Evolutionary conservation across 2,797 vertebrate genomes (phyloP), one percentile per base, ranked within the genome.

Genomic region (Lycodopsis pacificus): DNA sequence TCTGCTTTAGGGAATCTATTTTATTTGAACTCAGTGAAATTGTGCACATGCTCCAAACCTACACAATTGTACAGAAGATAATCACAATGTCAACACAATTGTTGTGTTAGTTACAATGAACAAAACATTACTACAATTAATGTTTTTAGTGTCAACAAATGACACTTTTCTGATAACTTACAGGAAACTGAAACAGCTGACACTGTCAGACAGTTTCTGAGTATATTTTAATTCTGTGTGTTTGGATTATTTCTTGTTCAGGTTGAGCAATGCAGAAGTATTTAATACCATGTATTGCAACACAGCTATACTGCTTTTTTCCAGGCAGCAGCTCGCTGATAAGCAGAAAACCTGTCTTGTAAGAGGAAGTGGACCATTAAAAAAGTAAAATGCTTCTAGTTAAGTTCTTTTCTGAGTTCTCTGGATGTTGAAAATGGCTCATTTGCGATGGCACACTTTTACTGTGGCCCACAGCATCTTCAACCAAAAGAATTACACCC

Each of bases 401-500:
- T 7, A n/a, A 30, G 4, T 54, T 36, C 2, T 66, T 34, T 38
- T 51, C 0, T 40, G 15, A n/a, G 1, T 7, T 32, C 40, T 56
- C 9, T 67, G 2, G 15, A 10, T 73, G 56, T 20, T 44, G 10
- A 20, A 58, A 69, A 62, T 40, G 5, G 13, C 44, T 59, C 1
- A 13, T 58, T 71, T 71, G 7, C 57, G 38, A 8, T 5, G 15
- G 8, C 15, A 22, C 14, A 67, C 3, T 51, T 46, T 53, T 17
- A n/a, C 2, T 49, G 9, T 46, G 22, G 19, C 11, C 7, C 1
- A 34, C 12, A 57, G 51, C 34, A 51, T 71, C 48, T 79, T 62
- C 36, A 49, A 73, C 76, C 58, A 49, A 62, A 76, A 12, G 25
- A 49, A 25, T 57, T 58, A 61, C 67, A 66, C 20, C 32, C 53